phyloP scores from a whole-genome alignment of 2,888 invertebrate genomes.

The Lasioglossum pauxillum region DNA sequence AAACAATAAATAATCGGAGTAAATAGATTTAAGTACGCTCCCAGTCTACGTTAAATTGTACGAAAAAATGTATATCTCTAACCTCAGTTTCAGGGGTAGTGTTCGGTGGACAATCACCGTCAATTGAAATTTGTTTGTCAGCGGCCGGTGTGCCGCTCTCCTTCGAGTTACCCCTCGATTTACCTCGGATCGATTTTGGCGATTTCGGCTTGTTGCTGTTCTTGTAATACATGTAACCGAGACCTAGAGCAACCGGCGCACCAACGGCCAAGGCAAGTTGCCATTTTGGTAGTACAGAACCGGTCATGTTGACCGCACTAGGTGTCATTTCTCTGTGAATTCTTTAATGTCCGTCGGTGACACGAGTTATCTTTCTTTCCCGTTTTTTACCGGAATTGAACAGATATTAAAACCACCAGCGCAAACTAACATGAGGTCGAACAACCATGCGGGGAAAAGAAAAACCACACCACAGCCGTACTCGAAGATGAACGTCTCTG shows the following conservation, averaged over 20 bases:
- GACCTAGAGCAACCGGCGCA: conserved; percentile 92
- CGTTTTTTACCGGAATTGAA: conserved; percentile 7
- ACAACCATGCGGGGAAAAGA: conserved; percentile 38
- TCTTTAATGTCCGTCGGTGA: conserved; percentile 4
- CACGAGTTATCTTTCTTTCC: not conserved
- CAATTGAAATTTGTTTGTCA: conserved; percentile 87
- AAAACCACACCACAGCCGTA: not conserved
- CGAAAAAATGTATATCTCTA: conserved; percentile 56
- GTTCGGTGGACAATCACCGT: conserved; percentile 85
- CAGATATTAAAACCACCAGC: conserved; percentile 29
- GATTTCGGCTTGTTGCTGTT: conserved; percentile 84
- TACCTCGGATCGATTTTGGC: conserved; percentile 69
- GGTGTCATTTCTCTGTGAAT: conserved; percentile 72
- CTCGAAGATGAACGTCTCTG: conserved; percentile 41
- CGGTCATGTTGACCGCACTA: conserved; percentile 73
- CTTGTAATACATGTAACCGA: conserved; percentile 92
- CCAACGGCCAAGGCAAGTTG: conserved; percentile 94
- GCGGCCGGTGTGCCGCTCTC: conserved; percentile 83
- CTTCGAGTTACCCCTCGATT: conserved; percentile 79
- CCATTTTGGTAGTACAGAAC: conserved; percentile 91
- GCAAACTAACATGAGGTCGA: conserved; percentile 21
- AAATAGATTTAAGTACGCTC: not conserved
- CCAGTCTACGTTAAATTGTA: not conserved
- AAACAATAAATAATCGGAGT: not conserved
- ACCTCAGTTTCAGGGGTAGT: conserved; percentile 71